Evolutionary conservation across 2,113 vertebrate genomes (phyloP), one percentile per base, ranked within the genome.

Genomic region (Festucalex cinctus): DNA sequence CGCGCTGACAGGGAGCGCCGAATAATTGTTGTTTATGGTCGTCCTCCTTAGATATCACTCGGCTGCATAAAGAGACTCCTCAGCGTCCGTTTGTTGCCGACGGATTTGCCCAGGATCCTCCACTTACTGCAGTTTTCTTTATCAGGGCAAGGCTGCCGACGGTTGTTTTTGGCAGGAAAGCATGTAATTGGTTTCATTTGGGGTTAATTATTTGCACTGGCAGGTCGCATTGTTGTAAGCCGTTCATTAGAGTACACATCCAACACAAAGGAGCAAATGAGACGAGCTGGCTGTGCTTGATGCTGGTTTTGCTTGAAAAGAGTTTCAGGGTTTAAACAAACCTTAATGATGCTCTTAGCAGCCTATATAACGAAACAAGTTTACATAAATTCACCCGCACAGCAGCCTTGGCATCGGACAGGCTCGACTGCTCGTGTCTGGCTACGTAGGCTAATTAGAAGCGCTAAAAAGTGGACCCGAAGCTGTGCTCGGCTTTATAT

Each of bases 191-290:
- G 89, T 91, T 93, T 88, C 86, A 89, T 79, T 92, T 91, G 87
- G 86, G 88, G 88, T 89, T 91, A 91, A 91, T 93, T 92, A 89
- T 93, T 92, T 92, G 88, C 83, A 81, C 90, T 91, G 90, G 89
- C 88, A 91, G 90, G 85, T 90, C 81, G 76, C 87, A 86, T 91
- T 92, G 89, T 91, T 92, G 88, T 92, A 90, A 91, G 86, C 74
- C 80, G 74, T 89, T 92, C 90, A 91, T 92, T 92, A 91, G 88
- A 87, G 88, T 89, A 89, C 87, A 85, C 80, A 90, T 88, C 86
- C 86, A 91, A 88, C 88, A 89, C 83, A 90, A n/a, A 16, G 44
- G 85, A 90, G 88, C 91, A 93, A 92, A 92, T 88, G 88, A 91
- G 90, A 90, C 43, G 79, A 83, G 79, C 77, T 84, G 84, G 69